phyloP scores from a whole-genome alignment of 2,797 vertebrate species.

The Falco peregrinus region DNA sequence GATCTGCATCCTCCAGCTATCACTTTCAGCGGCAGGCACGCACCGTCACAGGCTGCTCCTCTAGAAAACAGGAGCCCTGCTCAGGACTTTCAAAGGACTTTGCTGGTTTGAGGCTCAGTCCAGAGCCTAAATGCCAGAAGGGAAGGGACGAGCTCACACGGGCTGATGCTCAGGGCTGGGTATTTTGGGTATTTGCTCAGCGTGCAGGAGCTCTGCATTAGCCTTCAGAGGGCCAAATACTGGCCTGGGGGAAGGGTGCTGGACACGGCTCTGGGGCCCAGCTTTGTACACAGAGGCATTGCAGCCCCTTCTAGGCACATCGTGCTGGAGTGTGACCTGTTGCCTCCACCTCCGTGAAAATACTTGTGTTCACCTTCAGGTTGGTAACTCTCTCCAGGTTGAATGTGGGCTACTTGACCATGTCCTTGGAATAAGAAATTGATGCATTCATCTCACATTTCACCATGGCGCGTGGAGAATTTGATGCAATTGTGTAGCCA shows the following conservation, averaged over 20 bases:
- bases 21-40: neutral
- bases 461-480: neutral
- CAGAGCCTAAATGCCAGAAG: neutral
- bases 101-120: neutral
- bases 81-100: neutral
- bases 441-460: neutral
- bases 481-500: conserved; percentile 24
- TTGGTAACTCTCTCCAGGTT: neutral
- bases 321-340: fast-evolving
- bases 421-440: neutral
- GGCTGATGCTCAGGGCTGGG: fast-evolving
- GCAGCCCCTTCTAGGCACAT: neutral
- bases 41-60: neutral
- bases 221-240: neutral
- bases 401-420: fast-evolving
- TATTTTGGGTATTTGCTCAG: neutral
- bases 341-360: neutral
- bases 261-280: neutral
- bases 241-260: neutral
- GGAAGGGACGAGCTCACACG: fast-evolving
- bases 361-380: neutral
- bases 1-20: neutral
- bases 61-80: neutral
- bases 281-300: fast-evolving
- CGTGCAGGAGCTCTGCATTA: neutral